These are phyloP conservation scores for Pelagia noctiluca DNA, from an alignment of 30 jellyfish, hydroid and myxozoan genomes.

Conservation along the genomic window DNA sequence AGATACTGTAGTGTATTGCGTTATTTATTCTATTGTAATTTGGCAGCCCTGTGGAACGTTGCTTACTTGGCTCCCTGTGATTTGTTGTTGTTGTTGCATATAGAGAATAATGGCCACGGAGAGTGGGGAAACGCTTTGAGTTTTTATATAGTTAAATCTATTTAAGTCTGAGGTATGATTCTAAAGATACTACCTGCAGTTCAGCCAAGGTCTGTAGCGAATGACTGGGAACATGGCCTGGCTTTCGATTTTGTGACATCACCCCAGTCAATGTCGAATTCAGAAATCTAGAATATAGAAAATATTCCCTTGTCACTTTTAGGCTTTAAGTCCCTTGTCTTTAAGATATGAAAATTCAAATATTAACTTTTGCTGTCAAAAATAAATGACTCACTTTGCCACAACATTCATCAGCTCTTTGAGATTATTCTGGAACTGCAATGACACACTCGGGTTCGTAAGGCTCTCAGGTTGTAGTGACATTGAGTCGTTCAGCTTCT, in stretches of 20 bases:
- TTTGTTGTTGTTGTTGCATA: too few species aligned
- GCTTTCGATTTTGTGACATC: slow-evolving; percentile 47
- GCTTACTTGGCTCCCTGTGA: too few species aligned
- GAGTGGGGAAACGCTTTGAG: too few species aligned
- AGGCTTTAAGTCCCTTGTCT: background rate
- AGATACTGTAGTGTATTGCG: too few species aligned
- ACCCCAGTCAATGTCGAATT: slow-evolving; percentile 48
- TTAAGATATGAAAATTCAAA: background rate
- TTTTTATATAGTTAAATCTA: too few species aligned
- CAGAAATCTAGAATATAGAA: slow-evolving; percentile 38
- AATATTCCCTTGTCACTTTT: too few species aligned
- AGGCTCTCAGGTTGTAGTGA: slow-evolving; percentile 22
- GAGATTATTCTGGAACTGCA: slow-evolving; percentile 37
- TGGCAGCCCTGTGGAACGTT: too few species aligned
- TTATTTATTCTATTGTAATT: too few species aligned
- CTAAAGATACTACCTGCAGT: slow-evolving; percentile 29
- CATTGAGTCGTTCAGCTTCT: slow-evolving; percentile 37
- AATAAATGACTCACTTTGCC: slow-evolving; percentile 19
- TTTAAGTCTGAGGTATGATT: too few species aligned
- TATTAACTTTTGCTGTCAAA: background rate
- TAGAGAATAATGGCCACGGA: too few species aligned
- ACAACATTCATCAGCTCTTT: slow-evolving; percentile 43
- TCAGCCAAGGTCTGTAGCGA: slow-evolving; percentile 59
- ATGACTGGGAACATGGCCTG: slow-evolving; percentile 64
- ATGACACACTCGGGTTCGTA: slow-evolving; percentile 23